Conservation (phyloP, 2,888 invertebrate genomes). For the Notodonta ziczac region DNA sequence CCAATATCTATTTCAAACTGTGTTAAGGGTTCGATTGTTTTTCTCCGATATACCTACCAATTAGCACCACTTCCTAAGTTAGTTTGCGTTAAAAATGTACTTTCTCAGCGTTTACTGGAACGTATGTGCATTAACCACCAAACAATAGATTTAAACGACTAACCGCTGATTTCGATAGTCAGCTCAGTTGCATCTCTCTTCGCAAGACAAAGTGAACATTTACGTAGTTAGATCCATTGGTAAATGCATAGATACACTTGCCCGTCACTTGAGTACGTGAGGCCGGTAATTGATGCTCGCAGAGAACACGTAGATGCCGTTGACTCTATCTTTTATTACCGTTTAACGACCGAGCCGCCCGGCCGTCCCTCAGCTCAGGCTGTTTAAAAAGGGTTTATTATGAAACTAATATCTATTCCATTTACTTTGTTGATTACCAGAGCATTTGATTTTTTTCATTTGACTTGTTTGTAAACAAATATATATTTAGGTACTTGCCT, state of each 20-base stretch:
- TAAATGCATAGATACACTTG: slow-evolving; percentile 30
- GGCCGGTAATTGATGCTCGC: slow-evolving; percentile 41
- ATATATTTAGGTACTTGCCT: background rate
- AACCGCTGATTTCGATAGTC: background rate
- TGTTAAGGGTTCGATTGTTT: no score
- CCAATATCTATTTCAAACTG: no score
- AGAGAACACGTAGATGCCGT: slow-evolving; percentile 45
- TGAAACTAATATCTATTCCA: slow-evolving; percentile 7
- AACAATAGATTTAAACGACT: no score
- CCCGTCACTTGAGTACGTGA: slow-evolving; percentile 31
- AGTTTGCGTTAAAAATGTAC: no score
- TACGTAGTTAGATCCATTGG: slow-evolving; percentile 8
- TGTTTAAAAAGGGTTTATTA: slow-evolving; percentile 22
- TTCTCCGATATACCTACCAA: no score
- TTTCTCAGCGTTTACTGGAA: no score
- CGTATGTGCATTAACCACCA: no score
- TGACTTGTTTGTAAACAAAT: background rate
- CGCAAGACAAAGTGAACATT: background rate
- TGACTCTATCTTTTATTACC: slow-evolving; percentile 46
- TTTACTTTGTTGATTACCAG: background rate
- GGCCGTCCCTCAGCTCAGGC: slow-evolving; percentile 27
- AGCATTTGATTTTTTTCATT: background rate
- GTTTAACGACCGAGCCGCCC: slow-evolving; percentile 40
- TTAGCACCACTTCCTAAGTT: no score
- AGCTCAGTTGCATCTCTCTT: background rate